These are phyloP conservation scores for Temnothorax longispinosus DNA, from an alignment of 1,140 invertebrate genomes.

Conservation along the genomic window DNA sequence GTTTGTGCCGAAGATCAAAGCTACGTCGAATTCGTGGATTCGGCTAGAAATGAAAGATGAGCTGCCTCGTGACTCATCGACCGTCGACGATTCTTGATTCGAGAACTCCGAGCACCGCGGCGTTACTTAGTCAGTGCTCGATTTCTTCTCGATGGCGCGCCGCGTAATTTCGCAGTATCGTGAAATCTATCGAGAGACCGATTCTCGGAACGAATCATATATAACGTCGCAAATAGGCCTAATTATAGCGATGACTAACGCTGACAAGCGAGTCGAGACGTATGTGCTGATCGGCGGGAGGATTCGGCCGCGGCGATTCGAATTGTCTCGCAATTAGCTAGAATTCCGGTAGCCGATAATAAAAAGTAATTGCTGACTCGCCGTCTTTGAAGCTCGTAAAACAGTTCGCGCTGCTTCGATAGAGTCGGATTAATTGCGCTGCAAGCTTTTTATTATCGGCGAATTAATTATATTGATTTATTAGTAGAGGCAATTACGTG, in stretches of 20 bases:
- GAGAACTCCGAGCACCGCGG: not conserved
- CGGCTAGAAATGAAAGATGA: conserved; percentile 50
- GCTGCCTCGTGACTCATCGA: conserved; percentile 55
- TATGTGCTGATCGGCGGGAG: conserved; percentile 16
- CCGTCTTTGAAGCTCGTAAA: conserved; percentile 22
- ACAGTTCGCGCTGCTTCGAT: conserved; percentile 26
- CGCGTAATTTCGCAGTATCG: conserved; percentile 36
- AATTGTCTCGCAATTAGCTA: conserved; percentile 76
- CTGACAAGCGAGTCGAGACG: conserved; percentile 44
- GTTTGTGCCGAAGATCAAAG: conserved; percentile 54
- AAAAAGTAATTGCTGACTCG: conserved; percentile 76
- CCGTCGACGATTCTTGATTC: conserved; percentile 52
- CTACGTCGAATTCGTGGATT: conserved; percentile 35
- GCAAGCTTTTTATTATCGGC: conserved; percentile 31
- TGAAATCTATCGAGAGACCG: conserved; percentile 66
- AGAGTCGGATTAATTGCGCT: conserved; percentile 11
- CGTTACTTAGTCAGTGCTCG: conserved; percentile 36
- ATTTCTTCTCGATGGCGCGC: conserved; percentile 44
- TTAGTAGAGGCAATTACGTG: conserved; percentile 1
- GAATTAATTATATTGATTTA: conserved; percentile 52
- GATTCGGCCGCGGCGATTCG: conserved; percentile 56
- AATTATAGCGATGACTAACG: conserved; percentile 76
- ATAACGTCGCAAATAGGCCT: conserved; percentile 67
- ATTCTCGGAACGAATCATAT: conserved; percentile 70
- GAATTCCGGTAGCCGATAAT: conserved; percentile 72